Conservation (phyloP, 1,140 invertebrate species). For the Diabrotica virgifera region DNA sequence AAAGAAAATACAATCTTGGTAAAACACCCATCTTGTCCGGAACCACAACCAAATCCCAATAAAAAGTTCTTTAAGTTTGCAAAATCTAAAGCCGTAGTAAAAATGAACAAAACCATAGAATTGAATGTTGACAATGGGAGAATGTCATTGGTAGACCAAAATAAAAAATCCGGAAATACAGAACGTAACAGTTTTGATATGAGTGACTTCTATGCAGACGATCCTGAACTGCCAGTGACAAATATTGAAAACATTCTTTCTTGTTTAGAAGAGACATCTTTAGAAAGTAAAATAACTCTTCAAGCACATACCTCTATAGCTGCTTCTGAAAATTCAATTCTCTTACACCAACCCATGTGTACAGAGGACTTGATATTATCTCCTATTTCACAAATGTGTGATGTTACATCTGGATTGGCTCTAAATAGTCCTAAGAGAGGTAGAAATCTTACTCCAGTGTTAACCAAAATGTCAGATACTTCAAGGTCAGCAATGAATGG, state of each 20-base stretch:
- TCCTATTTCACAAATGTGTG: constrained; percentile 53
- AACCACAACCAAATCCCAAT: constrained; percentile 20
- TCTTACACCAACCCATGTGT: constrained; percentile 19
- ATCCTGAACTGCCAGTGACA: constrained; percentile 12
- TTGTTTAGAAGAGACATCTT: neutral
- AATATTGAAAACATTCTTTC: constrained; percentile 32
- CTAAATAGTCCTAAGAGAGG: constrained; percentile 43
- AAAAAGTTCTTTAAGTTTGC: constrained; percentile 44
- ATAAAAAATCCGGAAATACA: constrained; percentile 20
- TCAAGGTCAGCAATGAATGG: constrained; percentile 15
- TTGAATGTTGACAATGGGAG: constrained; percentile 34
- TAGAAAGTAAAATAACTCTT: constrained; percentile 10
- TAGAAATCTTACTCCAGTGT: constrained; percentile 34
- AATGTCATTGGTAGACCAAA: constrained; percentile 28
- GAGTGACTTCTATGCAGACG: constrained; percentile 27
- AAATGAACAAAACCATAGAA: constrained; percentile 34
- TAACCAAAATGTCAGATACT: constrained; percentile 26
- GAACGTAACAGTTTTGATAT: constrained; percentile 31
- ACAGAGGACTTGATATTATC: constrained; percentile 44
- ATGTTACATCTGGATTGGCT: constrained; percentile 52
- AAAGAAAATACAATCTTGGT: neutral
- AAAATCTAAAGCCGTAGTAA: constrained; percentile 27
- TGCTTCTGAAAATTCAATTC: constrained; percentile 33
- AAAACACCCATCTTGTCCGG: constrained; percentile 17
- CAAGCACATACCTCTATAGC: constrained; percentile 30